Evolutionary conservation across 2,888 invertebrate species (phyloP), one percentile per base, ranked within the genome.

Genomic region (Pyralis farinalis): DNA sequence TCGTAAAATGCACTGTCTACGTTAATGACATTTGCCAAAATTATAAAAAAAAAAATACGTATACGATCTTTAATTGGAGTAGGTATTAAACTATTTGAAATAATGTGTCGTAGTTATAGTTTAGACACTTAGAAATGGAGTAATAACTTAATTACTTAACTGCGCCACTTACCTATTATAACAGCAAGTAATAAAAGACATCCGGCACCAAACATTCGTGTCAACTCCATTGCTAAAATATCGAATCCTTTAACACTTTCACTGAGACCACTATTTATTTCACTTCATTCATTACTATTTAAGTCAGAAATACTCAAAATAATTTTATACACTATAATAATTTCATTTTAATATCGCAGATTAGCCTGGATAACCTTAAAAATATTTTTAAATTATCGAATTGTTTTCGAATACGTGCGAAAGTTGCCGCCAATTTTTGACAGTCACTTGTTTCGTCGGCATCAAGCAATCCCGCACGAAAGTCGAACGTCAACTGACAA

Each of bases 401-500:
- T 21, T 30, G 39, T 34, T 44, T 35, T 16, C 27, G 40, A 41
- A 47, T 44, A 33, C 38, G 33, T 25, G 27, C 22, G 27, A 20
- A 44, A 43, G 50, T 54, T 63, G 54, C 50, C 57, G 58, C 57
- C 51, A 52, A 63, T 43, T 25, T 55, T 56, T 50, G 55, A 55
- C 51, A 55, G 41, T 43, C 46, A 39, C 36, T 34, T 47, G 47
- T 53, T 51, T 59, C 59, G 64, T 76, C 66, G 63, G 64, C 71
- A 58, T 57, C 66, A 56, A 61, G 51, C 67, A 58, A 63, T 53
- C 68, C 45, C 76, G 77, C 78, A 79, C 76, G 86, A 85, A 82
- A 85, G 86, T 78, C 83, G 78, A 80, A 77, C 82, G 75, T 68
- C 54, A 67, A 85, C 84, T 85, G 83, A 66, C 67, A 49, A 58